A percentile compares a stretch with the other conserved stretches of the same genome.
Conservation (phyloP, 92 coral and sea anemone genomes). For the Actinostola sp. region DNA sequence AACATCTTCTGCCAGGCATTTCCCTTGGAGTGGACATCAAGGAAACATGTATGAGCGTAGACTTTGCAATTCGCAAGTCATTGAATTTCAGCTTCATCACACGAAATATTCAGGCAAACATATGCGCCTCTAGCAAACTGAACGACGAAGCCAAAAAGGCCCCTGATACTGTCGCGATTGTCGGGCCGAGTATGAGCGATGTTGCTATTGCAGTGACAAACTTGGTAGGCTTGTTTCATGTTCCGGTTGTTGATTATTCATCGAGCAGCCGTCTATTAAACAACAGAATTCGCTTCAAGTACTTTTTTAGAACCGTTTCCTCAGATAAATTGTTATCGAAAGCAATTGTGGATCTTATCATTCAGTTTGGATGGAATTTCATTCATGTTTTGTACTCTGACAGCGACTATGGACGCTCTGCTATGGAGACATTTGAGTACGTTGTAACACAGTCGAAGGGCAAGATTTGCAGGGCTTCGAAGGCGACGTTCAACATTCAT, state of each 20-base stretch:
- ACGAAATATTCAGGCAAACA: slow-evolving; percentile 44
- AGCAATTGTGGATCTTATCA: slow-evolving; percentile 73
- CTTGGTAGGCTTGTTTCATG: slow-evolving; percentile 85
- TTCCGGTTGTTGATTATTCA: slow-evolving; percentile 77
- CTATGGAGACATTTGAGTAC: slow-evolving; percentile 74
- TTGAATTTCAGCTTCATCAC: slow-evolving; percentile 84
- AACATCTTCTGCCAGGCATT: slow-evolving; percentile 76
- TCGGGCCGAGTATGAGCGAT: slow-evolving; percentile 81
- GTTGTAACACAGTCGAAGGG: slow-evolving; percentile 47
- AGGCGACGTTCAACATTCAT: slow-evolving; percentile 61
- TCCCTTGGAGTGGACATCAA: slow-evolving; percentile 77
- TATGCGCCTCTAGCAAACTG: slow-evolving; percentile 14
- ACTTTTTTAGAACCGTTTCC: slow-evolving; percentile 79
- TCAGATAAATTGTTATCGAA: slow-evolving; percentile 74
- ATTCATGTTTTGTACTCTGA: slow-evolving; percentile 82
- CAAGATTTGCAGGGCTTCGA: slow-evolving; percentile 74
- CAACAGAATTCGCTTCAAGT: slow-evolving; percentile 76
- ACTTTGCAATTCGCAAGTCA: slow-evolving; percentile 79
- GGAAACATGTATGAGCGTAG: slow-evolving; percentile 83
- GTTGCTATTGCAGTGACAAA: slow-evolving; percentile 88
- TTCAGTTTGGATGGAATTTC: slow-evolving; percentile 73
- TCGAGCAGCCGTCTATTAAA: slow-evolving; percentile 83
- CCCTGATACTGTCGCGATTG: slow-evolving; percentile 70
- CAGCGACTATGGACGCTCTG: slow-evolving; percentile 90
- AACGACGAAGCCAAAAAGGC: not conserved